These are phyloP conservation scores for Philereme transversata DNA, from an alignment of 2,888 invertebrate genomes.

Conservation along the genomic window DNA sequence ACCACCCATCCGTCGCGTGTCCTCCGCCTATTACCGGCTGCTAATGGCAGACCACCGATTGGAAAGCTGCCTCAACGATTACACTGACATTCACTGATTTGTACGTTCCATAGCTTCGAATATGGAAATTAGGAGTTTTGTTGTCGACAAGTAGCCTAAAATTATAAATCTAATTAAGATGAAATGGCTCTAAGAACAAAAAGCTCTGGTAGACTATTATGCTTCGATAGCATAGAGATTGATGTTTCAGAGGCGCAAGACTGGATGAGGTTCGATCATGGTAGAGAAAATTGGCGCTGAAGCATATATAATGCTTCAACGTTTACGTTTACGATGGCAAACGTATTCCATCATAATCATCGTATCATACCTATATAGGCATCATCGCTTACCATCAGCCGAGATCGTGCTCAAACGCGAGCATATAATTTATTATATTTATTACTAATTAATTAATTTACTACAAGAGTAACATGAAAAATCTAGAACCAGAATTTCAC, in stretches of 20 bases:
- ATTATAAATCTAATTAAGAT: slow-evolving; percentile 7
- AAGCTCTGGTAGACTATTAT: background rate
- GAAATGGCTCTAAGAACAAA: background rate
- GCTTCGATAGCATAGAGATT: no score
- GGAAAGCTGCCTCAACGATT: slow-evolving; percentile 23
- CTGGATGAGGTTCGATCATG: background rate
- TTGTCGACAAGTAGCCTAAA: background rate
- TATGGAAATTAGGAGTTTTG: slow-evolving; percentile 22
- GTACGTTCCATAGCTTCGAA: background rate
- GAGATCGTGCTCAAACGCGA: no score
- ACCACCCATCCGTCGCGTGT: slow-evolving; percentile 39
- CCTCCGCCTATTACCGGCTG: slow-evolving; percentile 22
- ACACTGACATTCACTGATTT: slow-evolving; percentile 21
- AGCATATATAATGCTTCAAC: no score
- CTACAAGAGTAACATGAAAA: no score
- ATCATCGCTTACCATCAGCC: no score
- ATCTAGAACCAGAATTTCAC: no score
- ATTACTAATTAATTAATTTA: no score
- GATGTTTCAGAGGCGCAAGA: no score
- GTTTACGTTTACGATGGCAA: no score
- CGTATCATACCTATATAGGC: no score
- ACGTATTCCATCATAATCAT: no score
- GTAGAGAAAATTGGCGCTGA: background rate
- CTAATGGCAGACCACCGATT: slow-evolving; percentile 27
- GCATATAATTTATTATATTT: no score